Conservation (phyloP, 2,113 vertebrate species). For the Etheostoma cragini region DNA sequence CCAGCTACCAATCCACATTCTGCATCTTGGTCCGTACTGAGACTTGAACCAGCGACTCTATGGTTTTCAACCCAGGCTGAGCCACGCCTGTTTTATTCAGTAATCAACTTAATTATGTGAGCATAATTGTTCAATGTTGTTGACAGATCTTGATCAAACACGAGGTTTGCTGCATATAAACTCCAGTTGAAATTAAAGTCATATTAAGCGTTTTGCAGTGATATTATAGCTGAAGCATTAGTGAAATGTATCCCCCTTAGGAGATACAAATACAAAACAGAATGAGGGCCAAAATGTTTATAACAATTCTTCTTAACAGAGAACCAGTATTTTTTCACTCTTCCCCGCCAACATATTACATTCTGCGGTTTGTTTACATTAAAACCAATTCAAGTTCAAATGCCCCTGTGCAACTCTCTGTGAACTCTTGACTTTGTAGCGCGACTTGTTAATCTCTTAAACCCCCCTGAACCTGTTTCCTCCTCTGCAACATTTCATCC, state of each 20-base stretch:
- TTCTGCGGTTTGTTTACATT: constrained; percentile 13
- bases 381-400: constrained; percentile 32
- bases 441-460: constrained; percentile 64
- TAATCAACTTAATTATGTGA: not conserved
- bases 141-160: not conserved
- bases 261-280: constrained; percentile 15
- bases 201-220: not conserved
- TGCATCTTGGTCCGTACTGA: too few species aligned
- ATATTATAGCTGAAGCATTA: not conserved
- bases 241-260: constrained; percentile 11
- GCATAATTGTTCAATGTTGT: not conserved
- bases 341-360: constrained; percentile 24
- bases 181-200: not conserved
- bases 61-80: too few species aligned
- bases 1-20: too few species aligned
- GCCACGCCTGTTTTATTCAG: not conserved
- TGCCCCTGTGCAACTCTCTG: constrained; percentile 23
- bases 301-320: not conserved
- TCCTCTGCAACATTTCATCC: constrained; percentile 53
- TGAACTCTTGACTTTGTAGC: constrained; percentile 46
- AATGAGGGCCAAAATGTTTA: not conserved
- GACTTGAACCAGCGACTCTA: too few species aligned
- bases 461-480: constrained; percentile 45
- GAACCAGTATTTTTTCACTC: constrained; percentile 11
- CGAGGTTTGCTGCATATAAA: not conserved